Evolutionary conservation across 2,797 vertebrate genomes (phyloP).

Genomic region (Octomys mimax): DNA sequence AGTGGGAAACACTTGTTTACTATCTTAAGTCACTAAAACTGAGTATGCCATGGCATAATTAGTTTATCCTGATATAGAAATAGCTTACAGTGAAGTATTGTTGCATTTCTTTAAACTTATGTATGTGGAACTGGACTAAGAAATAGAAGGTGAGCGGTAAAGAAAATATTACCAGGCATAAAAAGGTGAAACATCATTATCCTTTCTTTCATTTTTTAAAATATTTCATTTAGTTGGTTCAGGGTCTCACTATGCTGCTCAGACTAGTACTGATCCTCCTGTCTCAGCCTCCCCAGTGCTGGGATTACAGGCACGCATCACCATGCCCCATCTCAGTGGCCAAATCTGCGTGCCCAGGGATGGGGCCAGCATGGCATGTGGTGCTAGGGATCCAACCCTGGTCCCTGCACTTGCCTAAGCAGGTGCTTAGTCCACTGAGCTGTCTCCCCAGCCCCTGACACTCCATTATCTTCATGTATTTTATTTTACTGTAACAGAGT

Average conservation of each 20-base stretch:
- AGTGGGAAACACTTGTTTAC: neutral
- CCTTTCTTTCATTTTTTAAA: too few species aligned
- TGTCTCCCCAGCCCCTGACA: neutral
- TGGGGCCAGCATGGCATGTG: too few species aligned
- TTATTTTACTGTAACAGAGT: neutral
- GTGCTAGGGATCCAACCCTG: too few species aligned
- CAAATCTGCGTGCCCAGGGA: too few species aligned
- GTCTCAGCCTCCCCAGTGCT: too few species aligned
- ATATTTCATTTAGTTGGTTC: too few species aligned
- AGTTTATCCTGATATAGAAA: constrained; percentile 4
- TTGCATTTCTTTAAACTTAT: neutral
- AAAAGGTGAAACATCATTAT: constrained; percentile 3
- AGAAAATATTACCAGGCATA: neutral
- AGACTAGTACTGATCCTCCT: too few species aligned
- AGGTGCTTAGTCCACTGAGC: too few species aligned
- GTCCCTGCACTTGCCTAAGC: too few species aligned
- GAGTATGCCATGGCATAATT: neutral
- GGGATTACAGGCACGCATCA: too few species aligned
- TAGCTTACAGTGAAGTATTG: neutral
- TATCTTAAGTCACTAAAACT: neutral
- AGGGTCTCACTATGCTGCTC: too few species aligned
- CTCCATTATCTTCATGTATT: neutral
- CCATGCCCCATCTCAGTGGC: too few species aligned
- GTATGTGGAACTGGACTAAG: neutral
- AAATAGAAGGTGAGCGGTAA: neutral